Base-by-base conservation (phyloP, 2,797 vertebrate genomes). In the Rousettus madagascariensis region DNA sequence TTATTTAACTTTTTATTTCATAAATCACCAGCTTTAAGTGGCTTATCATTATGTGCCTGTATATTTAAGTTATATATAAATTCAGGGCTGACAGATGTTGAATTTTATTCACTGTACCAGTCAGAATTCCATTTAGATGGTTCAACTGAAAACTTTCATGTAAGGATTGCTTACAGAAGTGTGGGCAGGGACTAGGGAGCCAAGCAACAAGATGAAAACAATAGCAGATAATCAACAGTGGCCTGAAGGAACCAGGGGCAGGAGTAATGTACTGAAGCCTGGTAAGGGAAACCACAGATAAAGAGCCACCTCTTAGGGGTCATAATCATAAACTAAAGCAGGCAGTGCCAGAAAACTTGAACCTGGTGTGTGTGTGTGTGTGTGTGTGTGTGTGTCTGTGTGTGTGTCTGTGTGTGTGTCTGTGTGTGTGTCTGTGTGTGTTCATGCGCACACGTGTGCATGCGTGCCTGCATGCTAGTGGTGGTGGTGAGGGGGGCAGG, bases 11-110 rank as follows among this genome's bases (percentile, higher is more conserved):
- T 77, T 78, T 86, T 19, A 74, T 68, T 86, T n/a, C 17, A 89
- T 10, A 91, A 87, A 86, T 49, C 71, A 38, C 16, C 28, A 30
- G 8, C 86, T 86, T 78, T 91, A 89, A 94, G 43, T 78, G 36
- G 20, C 12, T 72, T 61, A 38, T 33, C 17, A 59, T 72, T 86
- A 79, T 72, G 9, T 68, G 36, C 16, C n/a, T 33, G 51, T 83
- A 43, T 65, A 20, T 65, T 65, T 57, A 69, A 91, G 16, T 86
- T 53, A 74, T 20, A 38, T 41, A n/a, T 69, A 69, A 75, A 89
- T 92, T 91, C 46, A 86, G 46, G 3, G 9, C 30, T 63, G 38
- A 55, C 43, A 85, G 41, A 49, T 30, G 17, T 51, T 82, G 71
- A 69, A 36, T 78, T 94, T n/a, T 61, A 26, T 61, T 66, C 13